Percentiles rank a stretch among this genome's conserved stretches.
Conservation (phyloP, 30 jellyfish, hydroid and myxozoan genomes). For the Hydractinia echinata region DNA sequence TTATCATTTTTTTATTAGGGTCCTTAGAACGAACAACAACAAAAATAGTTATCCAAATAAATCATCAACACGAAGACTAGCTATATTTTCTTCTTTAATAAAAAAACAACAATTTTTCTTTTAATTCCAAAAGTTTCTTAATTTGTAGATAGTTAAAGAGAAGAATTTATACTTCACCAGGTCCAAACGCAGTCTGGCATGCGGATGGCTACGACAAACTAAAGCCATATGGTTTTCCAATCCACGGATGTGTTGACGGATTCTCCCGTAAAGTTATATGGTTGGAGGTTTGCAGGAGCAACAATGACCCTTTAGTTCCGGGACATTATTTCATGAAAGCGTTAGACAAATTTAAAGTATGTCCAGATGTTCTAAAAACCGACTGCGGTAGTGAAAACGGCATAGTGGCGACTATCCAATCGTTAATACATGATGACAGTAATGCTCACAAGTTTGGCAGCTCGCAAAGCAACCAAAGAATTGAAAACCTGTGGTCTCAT, state of each 20-base stretch:
- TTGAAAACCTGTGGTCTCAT: not conserved
- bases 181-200: not conserved
- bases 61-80: too few species aligned
- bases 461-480: not conserved
- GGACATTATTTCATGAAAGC: not conserved
- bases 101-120: too few species aligned
- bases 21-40: too few species aligned
- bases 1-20: too few species aligned
- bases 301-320: not conserved
- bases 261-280: not conserved
- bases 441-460: not conserved
- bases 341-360: not conserved
- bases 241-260: not conserved
- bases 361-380: not conserved
- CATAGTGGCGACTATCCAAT: not conserved
- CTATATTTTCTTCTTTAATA: too few species aligned
- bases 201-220: not conserved
- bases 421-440: not conserved
- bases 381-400: not conserved
- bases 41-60: too few species aligned
- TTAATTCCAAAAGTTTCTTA: too few species aligned
- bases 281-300: not conserved
- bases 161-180: not conserved
- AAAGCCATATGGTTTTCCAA: not conserved
- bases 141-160: too few species aligned